These are phyloP conservation scores for Spheniscus humboldti DNA, from an alignment of 2,797 vertebrate genomes.

Conservation along the genomic window DNA sequence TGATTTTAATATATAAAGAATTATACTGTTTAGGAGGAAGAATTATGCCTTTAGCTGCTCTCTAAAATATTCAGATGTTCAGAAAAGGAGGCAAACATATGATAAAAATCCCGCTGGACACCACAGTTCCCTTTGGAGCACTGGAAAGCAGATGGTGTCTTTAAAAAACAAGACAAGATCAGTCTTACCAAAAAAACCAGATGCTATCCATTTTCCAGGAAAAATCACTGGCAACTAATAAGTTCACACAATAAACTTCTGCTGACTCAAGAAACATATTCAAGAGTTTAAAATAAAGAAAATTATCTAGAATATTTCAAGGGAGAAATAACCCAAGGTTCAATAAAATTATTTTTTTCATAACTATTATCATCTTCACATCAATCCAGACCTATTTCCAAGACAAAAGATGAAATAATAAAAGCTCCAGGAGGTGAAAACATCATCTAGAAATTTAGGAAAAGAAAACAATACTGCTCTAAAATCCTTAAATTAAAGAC, in stretches of 20 bases:
- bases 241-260: constrained; percentile 5
- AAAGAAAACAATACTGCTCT: not conserved
- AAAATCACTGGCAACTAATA: not conserved
- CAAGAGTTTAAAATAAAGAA: not conserved
- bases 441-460: not conserved
- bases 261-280: constrained; percentile 29
- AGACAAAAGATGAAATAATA: not conserved
- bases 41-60: constrained; percentile 28
- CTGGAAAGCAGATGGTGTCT: constrained; percentile 63
- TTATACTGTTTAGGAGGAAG: not conserved
- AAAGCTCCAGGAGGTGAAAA: not conserved
- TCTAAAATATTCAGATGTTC: constrained; percentile 40
- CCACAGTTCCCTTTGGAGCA: not conserved
- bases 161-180: constrained; percentile 38
- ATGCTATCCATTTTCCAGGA: not conserved
- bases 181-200: not conserved
- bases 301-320: not conserved
- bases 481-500: constrained; percentile 18
- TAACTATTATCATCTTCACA: not conserved
- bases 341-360: not conserved
- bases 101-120: constrained; percentile 42
- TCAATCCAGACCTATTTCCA: not conserved
- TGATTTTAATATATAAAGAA: not conserved
- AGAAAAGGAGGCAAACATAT: constrained; percentile 23
- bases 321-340: constrained; percentile 22